Evolutionary conservation across 2,797 vertebrate species (phyloP).

Genomic region (Fratercula arctica): DNA sequence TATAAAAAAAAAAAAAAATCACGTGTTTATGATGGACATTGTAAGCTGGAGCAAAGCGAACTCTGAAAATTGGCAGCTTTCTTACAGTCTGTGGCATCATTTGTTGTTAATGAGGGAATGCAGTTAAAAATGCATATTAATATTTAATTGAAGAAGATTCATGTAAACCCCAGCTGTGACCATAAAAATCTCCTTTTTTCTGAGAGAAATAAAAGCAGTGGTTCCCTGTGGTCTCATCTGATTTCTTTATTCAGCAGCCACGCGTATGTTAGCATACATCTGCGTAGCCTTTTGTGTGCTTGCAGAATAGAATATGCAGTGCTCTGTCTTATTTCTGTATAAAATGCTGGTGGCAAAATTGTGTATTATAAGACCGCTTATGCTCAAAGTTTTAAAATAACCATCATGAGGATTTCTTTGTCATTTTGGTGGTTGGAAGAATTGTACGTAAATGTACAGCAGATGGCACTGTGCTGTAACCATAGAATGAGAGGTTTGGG

Average conservation of each 20-base stretch:
- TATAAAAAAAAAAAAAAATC: neutral
- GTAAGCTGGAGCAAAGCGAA: neutral
- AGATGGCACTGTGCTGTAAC: constrained; percentile 76
- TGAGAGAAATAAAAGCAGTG: constrained; percentile 28
- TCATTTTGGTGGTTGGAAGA: neutral
- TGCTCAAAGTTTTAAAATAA: constrained; percentile 26
- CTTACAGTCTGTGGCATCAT: constrained; percentile 7
- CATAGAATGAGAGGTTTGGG: neutral
- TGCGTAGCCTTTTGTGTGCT: constrained; percentile 39
- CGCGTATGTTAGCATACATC: constrained; percentile 2
- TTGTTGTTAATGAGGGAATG: constrained; percentile 46
- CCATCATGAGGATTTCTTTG: neutral
- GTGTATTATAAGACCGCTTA: neutral
- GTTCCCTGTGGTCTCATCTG: neutral
- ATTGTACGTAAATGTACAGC: constrained; percentile 53
- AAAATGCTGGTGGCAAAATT: neutral
- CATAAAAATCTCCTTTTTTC: neutral
- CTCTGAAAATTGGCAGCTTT: constrained; percentile 18
- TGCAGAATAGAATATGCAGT: neutral
- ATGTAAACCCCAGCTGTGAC: constrained; percentile 34
- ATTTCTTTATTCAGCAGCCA: constrained; percentile 55
- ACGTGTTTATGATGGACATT: neutral
- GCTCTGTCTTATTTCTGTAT: neutral
- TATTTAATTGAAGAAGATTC: constrained; percentile 64
- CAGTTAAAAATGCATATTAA: constrained; percentile 18